phyloP scores from a whole-genome alignment of 2,113 vertebrate genomes.

The Fulmarus glacialis region DNA sequence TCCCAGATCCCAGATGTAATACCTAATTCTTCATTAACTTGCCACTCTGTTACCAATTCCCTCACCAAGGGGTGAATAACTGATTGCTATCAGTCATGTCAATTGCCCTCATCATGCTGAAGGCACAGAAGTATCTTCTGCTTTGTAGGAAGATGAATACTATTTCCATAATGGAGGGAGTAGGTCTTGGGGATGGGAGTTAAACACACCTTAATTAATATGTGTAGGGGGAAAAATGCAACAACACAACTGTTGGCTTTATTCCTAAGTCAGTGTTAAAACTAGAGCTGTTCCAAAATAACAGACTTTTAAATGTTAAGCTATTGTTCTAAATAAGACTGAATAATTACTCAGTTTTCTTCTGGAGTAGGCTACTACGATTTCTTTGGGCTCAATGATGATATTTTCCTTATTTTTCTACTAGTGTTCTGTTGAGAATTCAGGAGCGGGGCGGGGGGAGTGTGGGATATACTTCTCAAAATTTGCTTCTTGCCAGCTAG shows the following conservation, averaged over 20 bases:
- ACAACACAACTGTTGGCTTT: neutral
- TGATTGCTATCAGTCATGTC: neutral
- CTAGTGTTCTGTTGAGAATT: neutral
- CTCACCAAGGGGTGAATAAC: neutral
- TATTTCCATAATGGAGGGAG: neutral
- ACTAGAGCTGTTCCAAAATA: neutral
- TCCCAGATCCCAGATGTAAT: neutral
- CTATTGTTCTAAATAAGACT: neutral
- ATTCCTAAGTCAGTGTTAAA: neutral
- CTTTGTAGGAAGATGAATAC: neutral
- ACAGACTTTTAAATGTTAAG: neutral
- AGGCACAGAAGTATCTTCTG: neutral
- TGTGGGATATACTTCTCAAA: neutral
- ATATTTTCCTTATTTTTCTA: neutral
- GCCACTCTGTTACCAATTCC: neutral
- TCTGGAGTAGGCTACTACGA: neutral
- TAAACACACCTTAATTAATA: neutral
- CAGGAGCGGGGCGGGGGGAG: rapidly evolving
- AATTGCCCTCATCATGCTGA: neutral
- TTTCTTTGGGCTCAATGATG: neutral
- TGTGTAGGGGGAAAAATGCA: neutral
- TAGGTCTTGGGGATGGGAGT: neutral
- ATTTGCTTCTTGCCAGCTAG: neutral
- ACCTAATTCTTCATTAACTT: neutral
- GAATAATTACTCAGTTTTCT: neutral